phyloP scores from a whole-genome alignment of 2,113 vertebrate genomes.

The Pedionomus torquatus region DNA sequence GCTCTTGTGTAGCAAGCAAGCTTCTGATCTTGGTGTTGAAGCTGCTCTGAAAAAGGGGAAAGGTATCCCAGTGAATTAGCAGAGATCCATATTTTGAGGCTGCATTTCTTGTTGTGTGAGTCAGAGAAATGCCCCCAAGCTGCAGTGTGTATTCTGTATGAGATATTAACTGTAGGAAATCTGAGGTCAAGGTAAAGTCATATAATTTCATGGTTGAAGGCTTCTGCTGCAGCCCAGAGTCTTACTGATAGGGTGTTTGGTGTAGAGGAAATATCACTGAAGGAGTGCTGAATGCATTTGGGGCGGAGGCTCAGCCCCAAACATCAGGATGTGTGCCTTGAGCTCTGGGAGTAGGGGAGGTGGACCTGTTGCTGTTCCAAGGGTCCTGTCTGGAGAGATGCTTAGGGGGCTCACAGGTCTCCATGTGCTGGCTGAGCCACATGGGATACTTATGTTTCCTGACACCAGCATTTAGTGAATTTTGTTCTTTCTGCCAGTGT shows the following conservation, averaged over 20 bases:
- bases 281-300: not conserved
- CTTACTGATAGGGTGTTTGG: conserved; percentile 24
- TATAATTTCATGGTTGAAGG: conserved; percentile 70
- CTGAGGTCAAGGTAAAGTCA: conserved; percentile 59
- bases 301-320: not conserved
- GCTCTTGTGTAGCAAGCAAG: not conserved
- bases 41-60: not conserved
- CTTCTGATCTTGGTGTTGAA: not conserved
- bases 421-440: not conserved
- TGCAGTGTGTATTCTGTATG: conserved; percentile 31
- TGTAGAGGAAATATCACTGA: not conserved
- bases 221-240: conserved; percentile 8
- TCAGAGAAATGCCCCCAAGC: conserved; percentile 36
- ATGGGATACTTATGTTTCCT: not conserved
- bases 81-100: not conserved
- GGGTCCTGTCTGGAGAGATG: fast-evolving
- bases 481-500: not conserved
- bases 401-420: not conserved
- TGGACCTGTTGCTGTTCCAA: not conserved
- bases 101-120: not conserved
- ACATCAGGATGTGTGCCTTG: fast-evolving
- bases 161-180: conserved; percentile 56
- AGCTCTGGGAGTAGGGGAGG: not conserved
- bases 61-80: not conserved
- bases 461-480: not conserved